Evolutionary conservation across 2,888 invertebrate genomes (phyloP).

Genomic region (Metallyticus violacea): DNA sequence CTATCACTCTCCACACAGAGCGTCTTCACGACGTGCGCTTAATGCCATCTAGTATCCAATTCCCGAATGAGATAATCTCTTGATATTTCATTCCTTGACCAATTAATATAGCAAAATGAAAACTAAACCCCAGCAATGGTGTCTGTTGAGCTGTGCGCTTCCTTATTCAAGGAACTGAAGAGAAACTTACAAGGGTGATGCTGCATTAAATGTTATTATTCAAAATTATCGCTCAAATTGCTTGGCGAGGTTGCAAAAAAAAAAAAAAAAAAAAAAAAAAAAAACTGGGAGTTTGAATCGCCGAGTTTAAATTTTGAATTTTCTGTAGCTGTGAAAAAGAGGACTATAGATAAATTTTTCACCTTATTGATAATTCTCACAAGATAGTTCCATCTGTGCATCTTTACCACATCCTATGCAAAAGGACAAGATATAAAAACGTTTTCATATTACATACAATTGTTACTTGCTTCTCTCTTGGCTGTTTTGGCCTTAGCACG

Average conservation of each 20-base stretch:
- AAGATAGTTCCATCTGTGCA: neutral
- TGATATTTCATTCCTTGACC: neutral
- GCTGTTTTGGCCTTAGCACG: neutral
- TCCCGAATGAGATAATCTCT: slow-evolving; percentile 21
- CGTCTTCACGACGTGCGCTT: slow-evolving; percentile 63
- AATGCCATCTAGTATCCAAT: slow-evolving; percentile 65
- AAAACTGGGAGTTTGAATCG: neutral
- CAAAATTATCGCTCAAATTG: slow-evolving; percentile 3
- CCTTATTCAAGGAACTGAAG: neutral
- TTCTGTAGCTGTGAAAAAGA: slow-evolving; percentile 2
- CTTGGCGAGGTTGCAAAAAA: slow-evolving; percentile 2
- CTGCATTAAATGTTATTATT: neutral
- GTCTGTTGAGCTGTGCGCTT: neutral
- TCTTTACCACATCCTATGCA: neutral
- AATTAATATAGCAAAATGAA: neutral
- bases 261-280: too few species aligned
- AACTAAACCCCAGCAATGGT: too few species aligned
- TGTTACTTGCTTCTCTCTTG: neutral
- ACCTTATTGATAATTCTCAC: neutral
- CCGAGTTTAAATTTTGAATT: neutral
- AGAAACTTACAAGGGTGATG: neutral
- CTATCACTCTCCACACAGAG: slow-evolving; percentile 52
- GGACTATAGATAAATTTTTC: neutral
- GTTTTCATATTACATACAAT: neutral
- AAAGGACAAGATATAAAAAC: neutral